Evolutionary conservation across 2,888 invertebrate species (phyloP).

Genomic region (Erynnis tages): DNA sequence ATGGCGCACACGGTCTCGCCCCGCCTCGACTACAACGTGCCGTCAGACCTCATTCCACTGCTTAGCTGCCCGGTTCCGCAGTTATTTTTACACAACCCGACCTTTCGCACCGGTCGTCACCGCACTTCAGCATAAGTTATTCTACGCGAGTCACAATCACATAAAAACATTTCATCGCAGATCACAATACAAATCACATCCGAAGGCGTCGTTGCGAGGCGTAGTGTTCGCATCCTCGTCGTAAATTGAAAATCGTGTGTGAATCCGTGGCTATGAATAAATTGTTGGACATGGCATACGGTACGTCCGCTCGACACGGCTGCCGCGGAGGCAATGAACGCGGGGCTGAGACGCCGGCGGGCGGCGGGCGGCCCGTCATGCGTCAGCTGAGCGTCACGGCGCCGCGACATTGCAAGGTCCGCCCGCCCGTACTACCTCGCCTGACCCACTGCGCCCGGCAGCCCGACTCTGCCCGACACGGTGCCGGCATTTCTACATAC

Average conservation of each 20-base stretch:
- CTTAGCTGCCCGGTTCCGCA: conserved; percentile 80
- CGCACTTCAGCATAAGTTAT: conserved; percentile 68
- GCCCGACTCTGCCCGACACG: conserved; percentile 81
- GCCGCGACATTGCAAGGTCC: conserved; percentile 84
- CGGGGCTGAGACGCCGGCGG: conserved; percentile 68
- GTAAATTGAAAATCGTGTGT: conserved; percentile 30
- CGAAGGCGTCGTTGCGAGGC: conserved; percentile 23
- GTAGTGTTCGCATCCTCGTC: conserved; percentile 16
- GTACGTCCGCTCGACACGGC: conserved; percentile 71
- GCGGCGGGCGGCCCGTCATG: conserved; percentile 66
- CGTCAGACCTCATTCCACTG: conserved; percentile 81
- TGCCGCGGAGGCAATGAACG: conserved; percentile 87
- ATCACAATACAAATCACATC: conserved; percentile 55
- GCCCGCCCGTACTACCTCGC: conserved; percentile 66
- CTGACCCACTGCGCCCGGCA: conserved; percentile 78
- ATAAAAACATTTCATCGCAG: conserved; percentile 35
- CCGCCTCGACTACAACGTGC: conserved; percentile 79
- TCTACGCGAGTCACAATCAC: conserved; percentile 70
- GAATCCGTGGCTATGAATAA: conserved; percentile 24
- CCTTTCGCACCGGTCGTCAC: conserved; percentile 80
- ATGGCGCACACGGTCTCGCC: conserved; percentile 78
- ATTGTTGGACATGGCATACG: conserved; percentile 46
- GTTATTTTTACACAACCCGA: conserved; percentile 81
- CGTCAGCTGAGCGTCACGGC: conserved; percentile 82
- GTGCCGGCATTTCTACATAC: conserved; percentile 39